phyloP scores from a whole-genome alignment of 2,113 vertebrate species.

The Trogon melanurus region DNA sequence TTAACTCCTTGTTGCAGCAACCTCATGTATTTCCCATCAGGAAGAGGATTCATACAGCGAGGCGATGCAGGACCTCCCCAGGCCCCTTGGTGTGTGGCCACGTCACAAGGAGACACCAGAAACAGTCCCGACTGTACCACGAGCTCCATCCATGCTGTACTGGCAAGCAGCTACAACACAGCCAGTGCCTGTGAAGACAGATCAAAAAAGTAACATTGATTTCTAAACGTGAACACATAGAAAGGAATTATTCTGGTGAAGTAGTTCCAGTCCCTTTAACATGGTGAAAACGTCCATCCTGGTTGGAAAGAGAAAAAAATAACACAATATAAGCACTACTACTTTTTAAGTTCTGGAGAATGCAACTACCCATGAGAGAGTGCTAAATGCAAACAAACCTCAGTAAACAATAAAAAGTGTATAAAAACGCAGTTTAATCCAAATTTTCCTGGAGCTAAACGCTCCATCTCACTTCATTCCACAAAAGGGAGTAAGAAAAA shows the following conservation, averaged over 20 bases:
- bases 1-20: background rate
- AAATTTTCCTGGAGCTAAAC: constrained; percentile 4
- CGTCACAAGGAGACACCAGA: background rate
- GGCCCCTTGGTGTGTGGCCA: background rate
- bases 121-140: too few species aligned
- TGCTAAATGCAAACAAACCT: constrained; percentile 28
- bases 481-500: background rate
- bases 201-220: background rate
- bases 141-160: background rate
- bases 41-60: background rate
- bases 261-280: background rate
- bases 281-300: background rate
- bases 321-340: background rate
- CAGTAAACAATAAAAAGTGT: background rate
- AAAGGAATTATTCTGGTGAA: background rate
- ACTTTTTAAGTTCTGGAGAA: background rate
- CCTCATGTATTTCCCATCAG: background rate
- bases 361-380: background rate
- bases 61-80: background rate
- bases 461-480: background rate
- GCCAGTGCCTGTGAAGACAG: background rate
- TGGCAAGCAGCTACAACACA: background rate
- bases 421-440: constrained; percentile 37
- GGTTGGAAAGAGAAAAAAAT: background rate
- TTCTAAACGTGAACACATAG: background rate